Percentiles rank a stretch among this genome's conserved stretches.
Evolutionary conservation across 1,140 invertebrate genomes (phyloP).

Genomic region (Dendrolimus kikuchii): DNA sequence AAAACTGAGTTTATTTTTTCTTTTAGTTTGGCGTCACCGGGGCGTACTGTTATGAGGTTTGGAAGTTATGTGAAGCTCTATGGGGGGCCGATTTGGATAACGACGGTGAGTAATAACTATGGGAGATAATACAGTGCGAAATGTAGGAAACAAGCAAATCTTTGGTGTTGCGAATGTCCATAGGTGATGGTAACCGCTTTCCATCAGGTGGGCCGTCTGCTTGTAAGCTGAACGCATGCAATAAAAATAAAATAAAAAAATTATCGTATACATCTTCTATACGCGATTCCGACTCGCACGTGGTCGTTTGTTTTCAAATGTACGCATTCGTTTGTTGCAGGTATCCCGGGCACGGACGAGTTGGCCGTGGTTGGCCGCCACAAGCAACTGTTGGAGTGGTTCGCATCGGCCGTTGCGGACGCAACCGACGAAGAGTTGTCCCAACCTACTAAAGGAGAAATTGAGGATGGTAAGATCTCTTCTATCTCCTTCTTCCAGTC

Average conservation of each 20-base stretch:
- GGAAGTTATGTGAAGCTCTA: constrained; percentile 85
- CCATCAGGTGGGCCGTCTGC: too few relatives aligned
- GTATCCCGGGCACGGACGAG: constrained; percentile 36
- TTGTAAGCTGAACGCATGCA: too few relatives aligned
- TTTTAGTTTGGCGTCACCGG: constrained; percentile 45
- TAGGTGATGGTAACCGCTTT: too few relatives aligned
- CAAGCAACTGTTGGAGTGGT: constrained; percentile 36
- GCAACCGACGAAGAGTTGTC: constrained; percentile 36
- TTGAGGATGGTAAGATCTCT: constrained; percentile 33
- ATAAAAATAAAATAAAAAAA: too few relatives aligned
- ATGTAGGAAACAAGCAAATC: too few relatives aligned
- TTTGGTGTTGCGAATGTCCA: too few relatives aligned
- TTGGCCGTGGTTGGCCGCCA: constrained; percentile 36
- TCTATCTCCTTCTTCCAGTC: background rate
- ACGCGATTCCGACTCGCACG: too few relatives aligned
- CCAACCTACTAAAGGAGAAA: constrained; percentile 16
- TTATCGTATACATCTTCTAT: too few relatives aligned
- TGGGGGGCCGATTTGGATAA: constrained; percentile 82
- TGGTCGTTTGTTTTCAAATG: too few relatives aligned
- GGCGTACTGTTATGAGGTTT: constrained; percentile 74
- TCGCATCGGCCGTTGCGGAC: constrained; percentile 21
- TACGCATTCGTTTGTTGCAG: constrained; percentile 11
- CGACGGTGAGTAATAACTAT: constrained; percentile 42
- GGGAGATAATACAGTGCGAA: too few relatives aligned
- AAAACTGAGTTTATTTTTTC: constrained; percentile 6